Base-by-base conservation (phyloP, 2,888 invertebrate genomes). In the Mycalesis mineus region DNA sequence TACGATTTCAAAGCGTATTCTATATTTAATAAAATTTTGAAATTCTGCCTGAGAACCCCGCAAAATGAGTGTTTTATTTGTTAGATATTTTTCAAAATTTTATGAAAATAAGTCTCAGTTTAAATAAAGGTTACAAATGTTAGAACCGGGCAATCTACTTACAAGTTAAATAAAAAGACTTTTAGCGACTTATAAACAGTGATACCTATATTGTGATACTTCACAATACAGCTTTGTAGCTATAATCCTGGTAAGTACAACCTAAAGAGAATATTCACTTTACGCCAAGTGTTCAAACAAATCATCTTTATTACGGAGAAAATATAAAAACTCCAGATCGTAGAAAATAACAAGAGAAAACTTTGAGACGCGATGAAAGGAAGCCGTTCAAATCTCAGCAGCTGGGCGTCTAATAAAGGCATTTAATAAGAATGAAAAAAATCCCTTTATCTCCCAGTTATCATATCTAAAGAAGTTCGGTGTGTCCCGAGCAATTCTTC, bases 331-430 rank as follows among this genome's bases (percentile, higher is more conserved):
- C 17, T 42, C 41, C 17, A 42, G 52, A 42, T 33, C 41, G 13
- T 41, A 42, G 52, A 52, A 41, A 42, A 33, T 42, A 44, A 53
- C 44, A 51, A 51, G 45, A 53, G 47, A 53, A 53, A 53, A 53
- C 44, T 53, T 53, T 29, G 44, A 44, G 33, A 37, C 14, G 29
- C 17, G 52, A 13, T 42, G 22, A 47, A 59, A 57, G 48, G 48
- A 51, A 50, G 54, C 47, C 57, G 51, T 55, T 55, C 48, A 60
- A 60, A 60, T 60, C 57, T 51, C 41, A 52, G 51, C 60, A 60
- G 55, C 62, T 60, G 62, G 42, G n/a, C 44, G 49, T 42, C 44
- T 49, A 58, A 58, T 61, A 58, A 61, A 55, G 55, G 55, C 55
- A 52, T 57, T 57, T 51, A 60, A 60, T 57, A 62, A 55, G 37